Conservation (phyloP, 2,797 vertebrate species). For the Orientallactaga sibirica region DNA sequence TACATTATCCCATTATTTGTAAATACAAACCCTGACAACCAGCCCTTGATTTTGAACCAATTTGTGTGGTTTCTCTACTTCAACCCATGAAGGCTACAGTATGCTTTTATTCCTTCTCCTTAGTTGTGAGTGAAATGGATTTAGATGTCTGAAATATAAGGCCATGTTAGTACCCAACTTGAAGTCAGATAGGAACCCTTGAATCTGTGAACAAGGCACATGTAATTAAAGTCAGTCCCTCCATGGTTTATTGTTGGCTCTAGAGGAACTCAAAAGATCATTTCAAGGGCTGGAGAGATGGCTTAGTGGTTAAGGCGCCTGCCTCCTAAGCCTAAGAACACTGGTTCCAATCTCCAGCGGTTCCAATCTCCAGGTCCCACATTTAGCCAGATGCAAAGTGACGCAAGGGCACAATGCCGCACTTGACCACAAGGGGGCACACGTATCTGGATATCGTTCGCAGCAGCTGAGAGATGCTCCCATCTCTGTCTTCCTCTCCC, state of each 20-base stretch:
- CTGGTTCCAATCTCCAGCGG: too few species aligned
- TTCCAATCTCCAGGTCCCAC: too few species aligned
- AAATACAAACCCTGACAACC: background rate
- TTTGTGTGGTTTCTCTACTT: slow-evolving; percentile 17
- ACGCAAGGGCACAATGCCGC: too few species aligned
- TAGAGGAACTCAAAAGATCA: background rate
- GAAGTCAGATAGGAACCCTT: background rate
- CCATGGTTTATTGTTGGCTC: background rate
- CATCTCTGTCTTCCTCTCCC: too few species aligned
- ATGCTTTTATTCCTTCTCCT: background rate
- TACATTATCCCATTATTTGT: background rate
- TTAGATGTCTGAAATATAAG: background rate
- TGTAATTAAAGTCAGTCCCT: background rate
- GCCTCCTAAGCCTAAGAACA: too few species aligned
- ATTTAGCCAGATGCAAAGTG: too few species aligned
- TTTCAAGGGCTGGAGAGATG: too few species aligned
- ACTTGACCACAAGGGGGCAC: too few species aligned
- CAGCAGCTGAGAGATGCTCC: too few species aligned
- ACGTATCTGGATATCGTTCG: too few species aligned
- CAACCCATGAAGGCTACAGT: background rate
- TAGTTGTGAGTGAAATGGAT: slow-evolving; percentile 24
- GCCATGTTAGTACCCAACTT: background rate
- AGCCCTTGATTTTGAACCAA: background rate
- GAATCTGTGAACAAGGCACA: background rate
- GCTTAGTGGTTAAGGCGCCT: too few species aligned